These are phyloP conservation scores for Dicycla oo DNA, from an alignment of 2,888 invertebrate species.

Conservation along the genomic window DNA sequence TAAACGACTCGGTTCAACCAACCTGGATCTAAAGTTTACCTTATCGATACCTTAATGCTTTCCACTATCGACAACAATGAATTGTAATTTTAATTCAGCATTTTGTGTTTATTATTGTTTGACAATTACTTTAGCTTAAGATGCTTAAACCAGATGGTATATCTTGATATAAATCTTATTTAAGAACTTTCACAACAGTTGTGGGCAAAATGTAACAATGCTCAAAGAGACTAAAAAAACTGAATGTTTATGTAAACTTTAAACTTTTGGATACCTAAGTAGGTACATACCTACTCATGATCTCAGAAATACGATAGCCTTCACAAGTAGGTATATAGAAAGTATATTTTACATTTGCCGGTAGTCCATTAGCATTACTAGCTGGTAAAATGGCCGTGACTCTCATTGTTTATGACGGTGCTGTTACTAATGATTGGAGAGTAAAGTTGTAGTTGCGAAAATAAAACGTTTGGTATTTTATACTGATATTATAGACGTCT, in stretches of 20 bases:
- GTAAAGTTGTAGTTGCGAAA: constrained; percentile 1
- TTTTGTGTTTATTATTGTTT: constrained; percentile 3
- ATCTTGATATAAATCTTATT: background rate
- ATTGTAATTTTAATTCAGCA: constrained; percentile 11
- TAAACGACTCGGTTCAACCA: constrained; percentile 5
- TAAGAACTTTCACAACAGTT: background rate
- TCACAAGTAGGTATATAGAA: constrained; percentile 35
- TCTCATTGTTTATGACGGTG: constrained; percentile 34
- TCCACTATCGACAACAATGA: constrained; percentile 4
- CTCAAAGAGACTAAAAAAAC: background rate
- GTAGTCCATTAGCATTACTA: constrained; percentile 21
- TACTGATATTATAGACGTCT: background rate
- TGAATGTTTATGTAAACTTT: background rate
- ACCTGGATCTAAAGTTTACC: constrained; percentile 2
- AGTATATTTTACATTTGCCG: constrained; percentile 23
- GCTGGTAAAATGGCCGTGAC: constrained; percentile 11
- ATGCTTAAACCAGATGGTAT: background rate
- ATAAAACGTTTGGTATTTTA: background rate
- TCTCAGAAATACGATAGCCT: constrained; percentile 24
- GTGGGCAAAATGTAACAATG: background rate
- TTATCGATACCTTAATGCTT: constrained; percentile 12
- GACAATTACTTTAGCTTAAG: background rate
- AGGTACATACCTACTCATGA: background rate
- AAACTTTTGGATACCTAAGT: background rate
- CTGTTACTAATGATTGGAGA: background rate